phyloP scores from a whole-genome alignment of 2,797 vertebrate species.

The Rhynchonycteris naso region DNA sequence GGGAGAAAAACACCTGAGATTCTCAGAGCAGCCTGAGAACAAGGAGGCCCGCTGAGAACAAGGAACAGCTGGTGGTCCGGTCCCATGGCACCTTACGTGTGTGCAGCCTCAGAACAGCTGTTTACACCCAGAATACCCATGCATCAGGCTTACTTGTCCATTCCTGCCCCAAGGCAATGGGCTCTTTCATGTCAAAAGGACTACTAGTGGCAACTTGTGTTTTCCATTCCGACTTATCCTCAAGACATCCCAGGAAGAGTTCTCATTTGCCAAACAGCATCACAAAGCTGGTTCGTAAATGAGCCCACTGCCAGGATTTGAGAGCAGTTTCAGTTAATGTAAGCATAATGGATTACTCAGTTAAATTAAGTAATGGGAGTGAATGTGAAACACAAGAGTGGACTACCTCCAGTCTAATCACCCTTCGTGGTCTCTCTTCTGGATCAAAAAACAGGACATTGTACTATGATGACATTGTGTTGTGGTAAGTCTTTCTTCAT shows the following conservation, averaged over 20 bases:
- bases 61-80: not conserved
- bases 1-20: not conserved
- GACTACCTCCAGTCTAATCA: not conserved
- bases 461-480: not conserved
- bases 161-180: not conserved
- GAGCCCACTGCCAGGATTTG: not conserved
- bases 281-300: not conserved
- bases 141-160: not conserved
- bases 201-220: not conserved
- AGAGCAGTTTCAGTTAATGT: not conserved
- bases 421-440: not conserved
- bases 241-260: not conserved
- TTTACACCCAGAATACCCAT: not conserved
- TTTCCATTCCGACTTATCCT: not conserved
- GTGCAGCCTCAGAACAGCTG: not conserved
- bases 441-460: not conserved
- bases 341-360: not conserved
- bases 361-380: not conserved
- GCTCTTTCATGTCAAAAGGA: not conserved
- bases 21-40: constrained; percentile 2
- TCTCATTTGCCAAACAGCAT: not conserved
- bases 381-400: not conserved
- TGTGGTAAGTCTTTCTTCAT: not conserved
- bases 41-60: not conserved
- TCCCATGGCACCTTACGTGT: rapidly evolving